Conservation (phyloP, 2,888 invertebrate species). For the Tiliacea aurago region DNA sequence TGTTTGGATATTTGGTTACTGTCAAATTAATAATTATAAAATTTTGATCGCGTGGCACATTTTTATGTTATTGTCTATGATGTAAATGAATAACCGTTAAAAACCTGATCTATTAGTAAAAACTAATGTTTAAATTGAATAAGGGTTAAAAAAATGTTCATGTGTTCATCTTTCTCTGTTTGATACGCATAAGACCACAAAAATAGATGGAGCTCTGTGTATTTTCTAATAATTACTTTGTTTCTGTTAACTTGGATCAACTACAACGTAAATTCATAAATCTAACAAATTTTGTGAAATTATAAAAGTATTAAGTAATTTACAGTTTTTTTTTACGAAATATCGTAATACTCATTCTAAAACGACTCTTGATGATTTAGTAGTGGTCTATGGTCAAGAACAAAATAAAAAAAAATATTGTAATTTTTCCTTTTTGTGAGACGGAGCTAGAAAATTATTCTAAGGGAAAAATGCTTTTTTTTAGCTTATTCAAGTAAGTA, state of each 20-base stretch:
- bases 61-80: constrained; percentile 76
- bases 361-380: not conserved
- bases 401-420: not conserved
- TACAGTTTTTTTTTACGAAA: not conserved
- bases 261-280: not conserved
- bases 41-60: constrained; percentile 83
- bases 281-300: not conserved
- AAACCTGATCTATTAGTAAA: constrained; percentile 1
- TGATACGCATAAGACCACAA: not conserved
- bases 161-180: not conserved
- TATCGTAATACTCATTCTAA: not conserved
- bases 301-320: not conserved
- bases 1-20: constrained; percentile 74
- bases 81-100: constrained; percentile 9
- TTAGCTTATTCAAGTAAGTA: too few species aligned
- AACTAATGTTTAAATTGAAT: not conserved
- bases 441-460: not conserved
- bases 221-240: not conserved
- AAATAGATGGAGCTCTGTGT: not conserved
- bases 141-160: not conserved
- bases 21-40: constrained; percentile 76
- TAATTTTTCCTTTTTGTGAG: constrained; percentile 1
- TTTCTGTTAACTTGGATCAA: not conserved
- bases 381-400: constrained; percentile 14
- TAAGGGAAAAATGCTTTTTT: too few species aligned